These are phyloP conservation scores for Rhea americana DNA, from an alignment of 2,113 vertebrate species.

Conservation along the genomic window DNA sequence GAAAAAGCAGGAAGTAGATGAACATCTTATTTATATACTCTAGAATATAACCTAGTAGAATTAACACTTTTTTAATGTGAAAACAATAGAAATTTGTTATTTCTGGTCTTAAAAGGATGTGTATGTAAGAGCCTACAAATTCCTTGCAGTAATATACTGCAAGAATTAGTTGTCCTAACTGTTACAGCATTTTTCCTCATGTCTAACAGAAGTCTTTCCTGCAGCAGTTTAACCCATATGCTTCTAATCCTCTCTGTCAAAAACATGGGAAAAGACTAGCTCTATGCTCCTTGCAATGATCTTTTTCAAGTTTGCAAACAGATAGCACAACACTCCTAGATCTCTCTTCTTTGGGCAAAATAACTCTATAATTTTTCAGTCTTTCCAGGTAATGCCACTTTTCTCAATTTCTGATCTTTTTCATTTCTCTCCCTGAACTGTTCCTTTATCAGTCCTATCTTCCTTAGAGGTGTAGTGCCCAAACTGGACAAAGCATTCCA, in stretches of 20 bases:
- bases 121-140: not conserved
- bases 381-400: not conserved
- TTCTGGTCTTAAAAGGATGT: not conserved
- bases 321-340: rapidly evolving
- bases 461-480: not conserved
- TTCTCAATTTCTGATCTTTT: not conserved
- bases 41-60: not conserved
- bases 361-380: not conserved
- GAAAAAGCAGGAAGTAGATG: not conserved
- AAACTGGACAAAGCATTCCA: not conserved
- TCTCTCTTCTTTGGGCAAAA: not conserved
- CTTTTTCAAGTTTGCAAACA: not conserved
- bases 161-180: not conserved
- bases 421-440: not conserved
- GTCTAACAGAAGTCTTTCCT: not conserved
- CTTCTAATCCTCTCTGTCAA: not conserved
- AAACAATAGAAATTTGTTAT: not conserved
- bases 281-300: not conserved
- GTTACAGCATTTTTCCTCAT: not conserved
- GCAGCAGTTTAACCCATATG: not conserved
- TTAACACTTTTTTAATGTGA: not conserved
- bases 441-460: not conserved
- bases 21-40: not conserved
- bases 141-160: not conserved
- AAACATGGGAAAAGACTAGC: not conserved